Base-by-base conservation (phyloP, 2,888 invertebrate genomes). In the Oscheius myriophilus region DNA sequence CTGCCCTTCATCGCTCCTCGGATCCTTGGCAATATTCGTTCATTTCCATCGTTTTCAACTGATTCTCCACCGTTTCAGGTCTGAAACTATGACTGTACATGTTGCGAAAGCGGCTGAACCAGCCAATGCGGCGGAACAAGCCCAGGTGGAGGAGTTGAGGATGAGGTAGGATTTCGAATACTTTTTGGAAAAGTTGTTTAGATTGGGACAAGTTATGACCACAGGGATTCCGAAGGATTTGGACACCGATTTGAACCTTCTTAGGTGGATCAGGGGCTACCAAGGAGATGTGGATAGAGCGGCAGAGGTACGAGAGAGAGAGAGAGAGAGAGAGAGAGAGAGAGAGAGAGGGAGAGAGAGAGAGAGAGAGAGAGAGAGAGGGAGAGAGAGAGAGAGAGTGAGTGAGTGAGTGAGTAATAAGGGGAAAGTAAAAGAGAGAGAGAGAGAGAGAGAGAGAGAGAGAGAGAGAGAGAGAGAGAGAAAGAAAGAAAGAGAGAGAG, bases 181-280 rank as follows among this genome's bases (percentile, higher is more conserved):
- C 21, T 3, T 52, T 52, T 21, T 52, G 23, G 2, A 53, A 7
- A 25, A 21, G 42, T 14, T 2, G 25, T 64, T 72, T 41, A 72
- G 67, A 33, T 54, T 78, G 4, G n/a, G 42, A 18, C 64, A 73
- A 26, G 53, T 43, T 26, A 55, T 78, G 16, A 68, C 66, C 2
- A 54, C 58, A n/a, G 78, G 80, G 42, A 75, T 81, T 42, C 81
- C 81, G 25, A 59, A 67, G 11, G 81, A 81, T 49, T 69, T 81
- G n/a, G 72, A 81, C 66, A 81, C 81, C 1, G 78, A 79, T 53
- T 59, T 79, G 33, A 81, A 81, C 59, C 58, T 81, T 3, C 64
- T 75, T 39, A 71, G 81, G 46, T 81, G 81, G 81, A 64, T 79
- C 18, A 65, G 79, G 16, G 80, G 78, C 21, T 73, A 80, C 66